Evolutionary conservation across 2,888 invertebrate species (phyloP).

Genomic region (Priocnemis perturbator): DNA sequence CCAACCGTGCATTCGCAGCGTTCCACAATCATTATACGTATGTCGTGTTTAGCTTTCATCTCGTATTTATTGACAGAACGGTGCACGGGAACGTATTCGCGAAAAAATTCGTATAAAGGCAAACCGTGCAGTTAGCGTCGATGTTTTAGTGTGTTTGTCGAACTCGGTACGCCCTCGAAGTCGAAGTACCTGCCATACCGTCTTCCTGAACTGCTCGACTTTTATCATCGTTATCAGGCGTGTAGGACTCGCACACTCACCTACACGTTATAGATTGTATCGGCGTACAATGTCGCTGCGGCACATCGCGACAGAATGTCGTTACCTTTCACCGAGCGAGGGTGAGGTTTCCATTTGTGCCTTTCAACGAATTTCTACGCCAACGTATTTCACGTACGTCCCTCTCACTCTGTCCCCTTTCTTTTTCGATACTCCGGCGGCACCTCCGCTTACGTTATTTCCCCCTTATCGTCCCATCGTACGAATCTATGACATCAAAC

Average conservation of each 20-base stretch:
- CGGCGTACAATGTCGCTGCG: constrained; percentile 43
- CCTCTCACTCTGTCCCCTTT: background rate
- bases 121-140: constrained; percentile 1
- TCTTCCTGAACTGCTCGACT: constrained; percentile 48
- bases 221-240: constrained; percentile 57
- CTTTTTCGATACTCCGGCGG: background rate
- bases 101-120: too few relatives aligned
- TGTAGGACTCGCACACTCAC: constrained; percentile 14
- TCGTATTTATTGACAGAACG: too few relatives aligned
- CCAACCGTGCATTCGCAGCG: too few relatives aligned
- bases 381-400: constrained; percentile 43
- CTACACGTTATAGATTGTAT: constrained; percentile 56
- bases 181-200: constrained; percentile 36
- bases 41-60: too few relatives aligned
- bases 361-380: constrained; percentile 54
- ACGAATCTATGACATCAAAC: constrained; percentile 23
- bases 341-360: constrained; percentile 60
- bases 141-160: constrained; percentile 25
- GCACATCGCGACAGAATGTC: constrained; percentile 57
- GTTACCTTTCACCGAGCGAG: constrained; percentile 57
- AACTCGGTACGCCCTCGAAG: constrained; percentile 22
- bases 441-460: constrained; percentile 16
- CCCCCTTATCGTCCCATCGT: constrained; percentile 20
- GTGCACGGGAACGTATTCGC: too few relatives aligned
- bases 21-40: too few relatives aligned